Evolutionary conservation across 2,113 vertebrate species (phyloP), one percentile per base, ranked within the genome.

Genomic region (Tragelaphus strepsiceros): DNA sequence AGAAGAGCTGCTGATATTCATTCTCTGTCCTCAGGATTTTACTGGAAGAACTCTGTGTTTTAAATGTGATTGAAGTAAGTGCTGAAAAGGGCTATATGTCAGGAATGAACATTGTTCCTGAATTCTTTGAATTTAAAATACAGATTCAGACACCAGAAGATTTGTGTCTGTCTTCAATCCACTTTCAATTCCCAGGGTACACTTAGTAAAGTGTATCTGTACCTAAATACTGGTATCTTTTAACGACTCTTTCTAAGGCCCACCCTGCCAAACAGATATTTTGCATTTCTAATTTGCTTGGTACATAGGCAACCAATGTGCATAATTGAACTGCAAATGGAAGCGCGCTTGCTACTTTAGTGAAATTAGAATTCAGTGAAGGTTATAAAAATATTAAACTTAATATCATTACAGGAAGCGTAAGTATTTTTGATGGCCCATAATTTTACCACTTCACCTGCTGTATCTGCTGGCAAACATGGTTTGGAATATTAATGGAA

Each of bases 361-460:
- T 84, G 95, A 96, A 96, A 97, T 97, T 90, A 98, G 90, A 98
- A 98, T 97, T 96, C 97, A 95, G 96, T 83, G 87, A 97, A 83
- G 96, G 93, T 95, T 96, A 97, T 91, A 97, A 97, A 98, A 98
- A 98, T 97, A 95, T 94, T 98, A 97, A 98, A 98, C 91, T 92
- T 97, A 97, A 77, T 96, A 97, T 91, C 95, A 46, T 96, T 96
- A 98, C 96, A 98, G 96, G 97, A 98, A 98, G 94, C 83, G 0
- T 94, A 97, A 98, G 97, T 94, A 97, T 96, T 98, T 98, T 93
- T 97, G 97, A 98, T 96, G 89, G 94, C 97, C 88, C 93, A 96
- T 95, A 97, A 98, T 97, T 97, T 97, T 94, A 97, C 92, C 94
- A 97, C 97, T 94, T 98, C 94, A 98, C 96, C 97, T 98, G 96